phyloP scores from a whole-genome alignment of 2,888 invertebrate species.

The Drosophila paramelanica region DNA sequence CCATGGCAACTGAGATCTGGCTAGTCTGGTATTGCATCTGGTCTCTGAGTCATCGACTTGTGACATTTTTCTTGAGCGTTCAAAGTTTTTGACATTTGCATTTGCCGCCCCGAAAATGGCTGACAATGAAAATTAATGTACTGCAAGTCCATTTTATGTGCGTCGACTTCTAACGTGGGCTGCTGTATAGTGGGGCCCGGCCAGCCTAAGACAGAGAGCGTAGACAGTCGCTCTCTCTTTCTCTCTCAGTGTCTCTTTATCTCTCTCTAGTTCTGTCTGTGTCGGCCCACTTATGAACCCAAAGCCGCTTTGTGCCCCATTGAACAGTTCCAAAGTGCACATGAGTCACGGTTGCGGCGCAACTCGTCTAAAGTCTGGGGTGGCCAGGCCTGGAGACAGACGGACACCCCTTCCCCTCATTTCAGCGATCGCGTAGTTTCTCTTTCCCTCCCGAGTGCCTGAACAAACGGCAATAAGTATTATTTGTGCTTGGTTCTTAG shows the following conservation, averaged over 20 bases:
- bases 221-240: background rate
- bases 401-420: background rate
- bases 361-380: constrained; percentile 20
- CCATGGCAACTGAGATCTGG: constrained; percentile 14
- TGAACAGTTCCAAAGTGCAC: constrained; percentile 66
- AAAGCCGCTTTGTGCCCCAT: constrained; percentile 54
- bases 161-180: constrained; percentile 50
- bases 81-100: constrained; percentile 70
- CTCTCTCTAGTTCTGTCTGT: constrained; percentile 24
- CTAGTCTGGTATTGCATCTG: constrained; percentile 52
- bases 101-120: constrained; percentile 58
- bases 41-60: constrained; percentile 60
- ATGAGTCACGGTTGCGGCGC: constrained; percentile 54
- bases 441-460: background rate
- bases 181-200: constrained; percentile 29
- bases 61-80: constrained; percentile 63
- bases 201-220: background rate
- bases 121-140: constrained; percentile 74
- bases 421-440: too few relatives aligned
- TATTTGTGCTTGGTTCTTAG: constrained; percentile 47
- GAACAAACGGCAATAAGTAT: constrained; percentile 58
- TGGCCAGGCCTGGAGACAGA: constrained; percentile 8
- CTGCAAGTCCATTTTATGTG: constrained; percentile 58
- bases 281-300: constrained; percentile 57
- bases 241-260: background rate